Evolutionary conservation across 2,797 vertebrate genomes (phyloP).

Genomic region (Scolopax rusticola): DNA sequence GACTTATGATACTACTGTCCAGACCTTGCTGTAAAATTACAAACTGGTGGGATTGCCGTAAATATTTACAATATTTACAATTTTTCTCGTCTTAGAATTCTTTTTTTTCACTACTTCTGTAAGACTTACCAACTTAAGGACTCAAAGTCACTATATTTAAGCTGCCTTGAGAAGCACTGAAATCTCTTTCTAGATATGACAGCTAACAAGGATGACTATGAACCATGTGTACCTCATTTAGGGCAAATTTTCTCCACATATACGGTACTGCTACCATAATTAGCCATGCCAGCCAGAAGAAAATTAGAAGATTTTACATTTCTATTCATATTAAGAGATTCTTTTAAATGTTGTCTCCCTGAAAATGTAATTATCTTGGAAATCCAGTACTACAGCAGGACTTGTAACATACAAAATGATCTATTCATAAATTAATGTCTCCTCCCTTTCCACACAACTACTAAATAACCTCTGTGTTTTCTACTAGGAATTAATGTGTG

Average conservation of each 20-base stretch:
- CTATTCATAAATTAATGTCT: not conserved
- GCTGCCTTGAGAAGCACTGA: not conserved
- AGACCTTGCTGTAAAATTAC: not conserved
- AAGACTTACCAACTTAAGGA: not conserved
- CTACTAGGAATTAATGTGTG: not conserved
- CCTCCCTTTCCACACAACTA: not conserved
- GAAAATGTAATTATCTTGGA: not conserved
- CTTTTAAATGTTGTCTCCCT: not conserved
- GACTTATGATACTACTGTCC: not conserved
- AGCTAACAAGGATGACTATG: not conserved
- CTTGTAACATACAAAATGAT: not conserved
- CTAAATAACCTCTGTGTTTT: not conserved
- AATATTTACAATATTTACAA: not conserved
- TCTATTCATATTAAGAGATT: not conserved
- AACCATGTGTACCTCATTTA: fast-evolving
- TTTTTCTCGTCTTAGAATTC: not conserved
- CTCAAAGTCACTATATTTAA: not conserved
- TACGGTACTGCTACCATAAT: not conserved
- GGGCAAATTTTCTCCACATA: not conserved
- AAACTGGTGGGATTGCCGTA: not conserved
- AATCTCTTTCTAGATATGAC: not conserved
- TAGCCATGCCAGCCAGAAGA: not conserved
- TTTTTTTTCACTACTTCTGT: not conserved
- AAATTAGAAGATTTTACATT: not conserved
- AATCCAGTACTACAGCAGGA: not conserved